Conservation (phyloP, 1,140 invertebrate species). For the Atopsyche davidsoni region DNA sequence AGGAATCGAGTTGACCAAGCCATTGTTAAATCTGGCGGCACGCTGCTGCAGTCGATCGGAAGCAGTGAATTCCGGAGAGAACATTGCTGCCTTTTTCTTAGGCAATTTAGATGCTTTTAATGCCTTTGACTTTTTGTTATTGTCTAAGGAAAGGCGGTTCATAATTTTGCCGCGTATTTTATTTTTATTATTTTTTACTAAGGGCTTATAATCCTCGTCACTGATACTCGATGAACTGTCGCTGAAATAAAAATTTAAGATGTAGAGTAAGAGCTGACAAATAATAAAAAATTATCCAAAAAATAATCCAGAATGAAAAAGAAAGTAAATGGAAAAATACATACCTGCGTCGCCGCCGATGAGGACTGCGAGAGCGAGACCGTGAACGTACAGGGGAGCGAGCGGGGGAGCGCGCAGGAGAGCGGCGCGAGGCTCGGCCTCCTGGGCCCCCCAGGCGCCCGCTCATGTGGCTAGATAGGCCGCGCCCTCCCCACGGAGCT, state of each 20-base stretch:
- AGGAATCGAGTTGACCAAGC: slow-evolving; percentile 30
- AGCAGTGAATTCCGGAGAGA: slow-evolving; percentile 64
- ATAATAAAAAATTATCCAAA: not conserved
- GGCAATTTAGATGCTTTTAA: slow-evolving; percentile 46
- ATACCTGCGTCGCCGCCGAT: slow-evolving; percentile 32
- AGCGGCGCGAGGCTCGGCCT: not conserved
- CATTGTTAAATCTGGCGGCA: slow-evolving; percentile 71
- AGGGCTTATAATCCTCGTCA: slow-evolving; percentile 37
- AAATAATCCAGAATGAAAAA: slow-evolving; percentile 14
- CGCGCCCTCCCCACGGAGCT: not conserved
- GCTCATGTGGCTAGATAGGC: slow-evolving; percentile 35
- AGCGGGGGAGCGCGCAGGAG: slow-evolving; percentile 5
- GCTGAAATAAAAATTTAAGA: slow-evolving; percentile 38
- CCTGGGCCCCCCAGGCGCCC: slow-evolving; percentile 19
- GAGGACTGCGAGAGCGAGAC: slow-evolving; percentile 44
- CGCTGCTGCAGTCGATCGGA: slow-evolving; percentile 73
- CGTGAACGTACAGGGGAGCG: slow-evolving; percentile 32
- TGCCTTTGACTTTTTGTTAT: slow-evolving; percentile 42
- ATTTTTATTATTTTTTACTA: slow-evolving; percentile 35
- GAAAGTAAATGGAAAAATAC: slow-evolving; percentile 16
- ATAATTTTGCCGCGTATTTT: slow-evolving; percentile 41
- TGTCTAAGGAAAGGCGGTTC: slow-evolving; percentile 42
- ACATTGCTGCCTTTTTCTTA: slow-evolving; percentile 57
- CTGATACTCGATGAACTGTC: slow-evolving; percentile 43
- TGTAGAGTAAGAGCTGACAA: slow-evolving; percentile 12